phyloP scores from a whole-genome alignment of 2,797 vertebrate species.

The Oophaga sylvatica region DNA sequence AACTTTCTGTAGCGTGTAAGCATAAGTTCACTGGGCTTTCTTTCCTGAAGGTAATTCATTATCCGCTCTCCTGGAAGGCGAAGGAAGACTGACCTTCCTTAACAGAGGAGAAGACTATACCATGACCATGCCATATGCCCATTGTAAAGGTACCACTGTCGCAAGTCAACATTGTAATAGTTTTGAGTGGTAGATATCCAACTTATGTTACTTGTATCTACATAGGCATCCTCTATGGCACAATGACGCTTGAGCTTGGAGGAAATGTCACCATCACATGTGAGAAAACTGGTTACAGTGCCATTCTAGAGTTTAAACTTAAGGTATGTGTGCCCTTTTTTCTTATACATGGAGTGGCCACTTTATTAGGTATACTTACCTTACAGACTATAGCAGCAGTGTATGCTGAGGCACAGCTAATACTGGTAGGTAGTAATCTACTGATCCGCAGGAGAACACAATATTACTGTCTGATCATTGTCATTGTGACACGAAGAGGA shows the following conservation, averaged over 20 bases:
- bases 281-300: constrained; percentile 97
- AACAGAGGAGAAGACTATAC: constrained; percentile 96
- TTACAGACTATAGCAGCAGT: not conserved
- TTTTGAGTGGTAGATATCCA: not conserved
- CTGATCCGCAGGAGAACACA: not conserved
- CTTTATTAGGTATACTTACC: constrained; percentile 10
- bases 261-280: constrained; percentile 90
- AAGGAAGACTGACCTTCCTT: constrained; percentile 91
- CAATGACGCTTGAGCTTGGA: constrained; percentile 95
- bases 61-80: constrained; percentile 94
- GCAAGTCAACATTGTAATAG: not conserved
- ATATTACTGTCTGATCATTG: not conserved
- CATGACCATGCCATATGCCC: constrained; percentile 98
- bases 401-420: not conserved
- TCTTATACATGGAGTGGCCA: not conserved
- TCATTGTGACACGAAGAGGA: not conserved
- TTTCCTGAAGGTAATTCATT: constrained; percentile 89
- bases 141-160: constrained; percentile 90
- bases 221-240: constrained; percentile 94
- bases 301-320: constrained; percentile 95
- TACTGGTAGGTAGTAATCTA: not conserved
- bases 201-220: constrained; percentile 7
- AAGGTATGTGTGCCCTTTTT: constrained; percentile 78
- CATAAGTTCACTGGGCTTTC: not conserved
- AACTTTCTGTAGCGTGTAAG: not conserved